Percentiles rank a stretch among this genome's conserved stretches.
Evolutionary conservation across 2,797 vertebrate genomes (phyloP).

Genomic region (Epinephelus coioides): DNA sequence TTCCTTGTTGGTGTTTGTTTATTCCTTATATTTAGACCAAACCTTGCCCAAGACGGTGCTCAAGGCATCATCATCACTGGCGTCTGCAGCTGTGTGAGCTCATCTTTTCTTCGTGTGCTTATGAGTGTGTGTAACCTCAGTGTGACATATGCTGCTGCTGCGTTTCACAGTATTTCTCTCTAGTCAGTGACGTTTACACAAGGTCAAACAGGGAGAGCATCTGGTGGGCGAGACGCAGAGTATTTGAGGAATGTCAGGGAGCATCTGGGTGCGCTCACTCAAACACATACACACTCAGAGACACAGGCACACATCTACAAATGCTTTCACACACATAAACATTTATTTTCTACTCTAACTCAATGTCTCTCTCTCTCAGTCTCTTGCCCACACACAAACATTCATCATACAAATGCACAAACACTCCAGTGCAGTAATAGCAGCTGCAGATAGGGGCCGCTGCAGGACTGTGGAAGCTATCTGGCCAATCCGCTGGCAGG

Average conservation of each 20-base stretch:
- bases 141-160: slow-evolving; percentile 63
- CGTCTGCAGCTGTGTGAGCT: slow-evolving; percentile 73
- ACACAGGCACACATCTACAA: slow-evolving; percentile 62
- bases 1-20: slow-evolving; percentile 69
- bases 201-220: slow-evolving; percentile 85
- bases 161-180: slow-evolving; percentile 62
- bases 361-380: slow-evolving; percentile 23
- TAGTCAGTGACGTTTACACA: slow-evolving; percentile 72
- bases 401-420: slow-evolving; percentile 28
- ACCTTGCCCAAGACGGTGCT: slow-evolving; percentile 49
- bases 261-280: slow-evolving; percentile 81
- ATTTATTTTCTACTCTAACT: slow-evolving; percentile 46
- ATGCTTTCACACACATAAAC: slow-evolving; percentile 66
- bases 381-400: slow-evolving; percentile 34
- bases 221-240: slow-evolving; percentile 81
- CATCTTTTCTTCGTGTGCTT: slow-evolving; percentile 51
- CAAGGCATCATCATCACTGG: slow-evolving; percentile 61
- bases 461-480: slow-evolving; percentile 79
- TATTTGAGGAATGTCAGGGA: slow-evolving; percentile 84
- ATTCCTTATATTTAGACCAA: slow-evolving; percentile 61
- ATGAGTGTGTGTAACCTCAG: slow-evolving; percentile 50
- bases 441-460: slow-evolving; percentile 75
- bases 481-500: slow-evolving; percentile 78
- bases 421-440: slow-evolving; percentile 64
- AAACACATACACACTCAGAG: slow-evolving; percentile 58